Conservation (phyloP, 2,797 vertebrate genomes). For the Anas capensis region DNA sequence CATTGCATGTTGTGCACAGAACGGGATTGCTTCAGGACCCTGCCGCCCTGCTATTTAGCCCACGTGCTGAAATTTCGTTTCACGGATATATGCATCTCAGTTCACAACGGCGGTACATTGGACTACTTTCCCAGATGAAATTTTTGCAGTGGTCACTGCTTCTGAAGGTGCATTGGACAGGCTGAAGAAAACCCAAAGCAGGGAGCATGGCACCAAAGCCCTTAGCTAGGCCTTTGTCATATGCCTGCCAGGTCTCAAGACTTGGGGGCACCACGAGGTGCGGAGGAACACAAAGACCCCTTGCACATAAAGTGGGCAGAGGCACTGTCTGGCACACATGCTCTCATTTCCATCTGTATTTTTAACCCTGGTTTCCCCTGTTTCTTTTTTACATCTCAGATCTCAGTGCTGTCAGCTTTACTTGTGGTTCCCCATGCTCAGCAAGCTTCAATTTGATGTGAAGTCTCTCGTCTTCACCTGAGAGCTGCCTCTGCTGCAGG, state of each 20-base stretch:
- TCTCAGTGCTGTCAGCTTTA: neutral
- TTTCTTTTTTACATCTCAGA: neutral
- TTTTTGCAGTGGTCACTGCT: neutral
- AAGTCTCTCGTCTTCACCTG: neutral
- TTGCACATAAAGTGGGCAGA: neutral
- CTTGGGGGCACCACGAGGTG: no score
- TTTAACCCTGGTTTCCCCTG: neutral
- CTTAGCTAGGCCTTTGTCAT: neutral
- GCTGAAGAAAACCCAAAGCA: neutral
- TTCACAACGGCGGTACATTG: neutral
- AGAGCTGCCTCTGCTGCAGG: neutral
- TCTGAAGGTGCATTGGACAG: neutral
- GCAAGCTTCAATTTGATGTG: neutral
- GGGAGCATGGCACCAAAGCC: neutral
- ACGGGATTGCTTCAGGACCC: neutral
- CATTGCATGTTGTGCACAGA: neutral
- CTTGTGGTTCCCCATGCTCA: neutral
- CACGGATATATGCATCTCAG: neutral
- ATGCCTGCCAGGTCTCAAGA: neutral
- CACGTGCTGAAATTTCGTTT: neutral
- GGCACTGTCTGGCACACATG: rapidly evolving
- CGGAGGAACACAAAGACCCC: neutral
- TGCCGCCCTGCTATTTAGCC: neutral
- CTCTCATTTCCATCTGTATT: neutral
- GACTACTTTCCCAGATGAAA: neutral